A percentile compares a stretch with the other conserved stretches of the same genome.
These are phyloP conservation scores for Acanthosepion esculentum DNA, from an alignment of 2,888 invertebrate species.

Conservation along the genomic window DNA sequence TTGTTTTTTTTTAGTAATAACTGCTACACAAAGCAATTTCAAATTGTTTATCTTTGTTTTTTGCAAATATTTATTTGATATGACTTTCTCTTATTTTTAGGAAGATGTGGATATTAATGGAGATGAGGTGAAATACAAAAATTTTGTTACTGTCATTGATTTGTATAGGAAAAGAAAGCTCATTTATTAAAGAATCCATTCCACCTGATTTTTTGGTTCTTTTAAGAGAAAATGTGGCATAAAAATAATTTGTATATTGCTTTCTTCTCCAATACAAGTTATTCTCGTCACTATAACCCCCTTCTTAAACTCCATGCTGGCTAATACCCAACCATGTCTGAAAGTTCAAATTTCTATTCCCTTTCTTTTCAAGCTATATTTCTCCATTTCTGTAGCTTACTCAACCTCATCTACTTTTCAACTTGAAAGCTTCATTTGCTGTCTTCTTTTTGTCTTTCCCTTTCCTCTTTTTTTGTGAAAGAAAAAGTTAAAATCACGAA, in stretches of 20 bases:
- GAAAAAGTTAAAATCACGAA: too few species aligned
- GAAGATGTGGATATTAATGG: neutral
- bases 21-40: neutral
- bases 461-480: too few species aligned
- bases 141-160: neutral
- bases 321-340: neutral
- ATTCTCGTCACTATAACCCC: neutral
- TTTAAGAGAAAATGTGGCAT: neutral
- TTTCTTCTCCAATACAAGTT: neutral
- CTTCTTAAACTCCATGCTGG: neutral
- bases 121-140: neutral
- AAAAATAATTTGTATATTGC: neutral
- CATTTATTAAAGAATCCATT: neutral
- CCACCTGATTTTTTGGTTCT: neutral
- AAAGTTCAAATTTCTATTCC: neutral
- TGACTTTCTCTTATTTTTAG: neutral
- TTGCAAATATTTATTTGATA: neutral
- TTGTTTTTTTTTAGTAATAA: neutral
- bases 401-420: too few species aligned
- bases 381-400: neutral
- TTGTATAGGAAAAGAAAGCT: neutral
- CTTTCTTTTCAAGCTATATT: neutral
- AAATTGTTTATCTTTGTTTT: too few species aligned
- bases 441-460: neutral
- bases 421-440: too few species aligned